Base-by-base conservation (phyloP, 2,888 invertebrate species). In the Lycia hirtaria region DNA sequence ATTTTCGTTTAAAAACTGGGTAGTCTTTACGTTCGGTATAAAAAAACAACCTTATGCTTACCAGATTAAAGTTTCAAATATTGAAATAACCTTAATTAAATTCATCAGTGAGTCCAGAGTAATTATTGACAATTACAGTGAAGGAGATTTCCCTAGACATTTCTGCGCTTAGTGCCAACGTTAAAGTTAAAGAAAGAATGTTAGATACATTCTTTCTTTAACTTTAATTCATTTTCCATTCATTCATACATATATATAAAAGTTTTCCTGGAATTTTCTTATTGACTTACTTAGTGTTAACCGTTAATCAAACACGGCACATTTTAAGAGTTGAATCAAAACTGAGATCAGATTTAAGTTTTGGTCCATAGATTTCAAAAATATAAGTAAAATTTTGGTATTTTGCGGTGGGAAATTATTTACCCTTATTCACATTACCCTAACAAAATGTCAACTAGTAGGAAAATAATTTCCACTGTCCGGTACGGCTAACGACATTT, bases 371-470 rank as follows among this genome's bases (percentile, higher is more conserved):
- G 30, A 30, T 30, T 30, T 22, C 22, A 3, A 30, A 30, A 30
- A 30, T 30, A n/a, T 30, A n/a, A 30, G n/a, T 30, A 30, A 30
- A 30, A 30, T 30, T 30, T 30, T n/a, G 30, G 30, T 30, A n/a
- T 54, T 47, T 47, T 38, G 28, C 17, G 40, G 54, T 54, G 47
- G 48, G 54, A 54, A 54, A 41, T 41, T 32, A 54, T 40, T 48
- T 48, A 47, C 54, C 54, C 20, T 54, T 48, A 40, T 47, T 45
- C 41, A 45, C 19, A 48, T 33, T 14, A 22, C 19, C 40, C 20
- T 41, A 28, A 15, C 30, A 38, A 45, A 30, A 30, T 47, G 5
- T 32, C 17, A 35, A n/a, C 12, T 48, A 15, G 47, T 54, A 48
- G 54, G 54, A 54, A 54, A 38, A 40, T 47, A 40, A 40, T 48